phyloP scores from a whole-genome alignment of 2,888 invertebrate species.

The Apantesis nais region DNA sequence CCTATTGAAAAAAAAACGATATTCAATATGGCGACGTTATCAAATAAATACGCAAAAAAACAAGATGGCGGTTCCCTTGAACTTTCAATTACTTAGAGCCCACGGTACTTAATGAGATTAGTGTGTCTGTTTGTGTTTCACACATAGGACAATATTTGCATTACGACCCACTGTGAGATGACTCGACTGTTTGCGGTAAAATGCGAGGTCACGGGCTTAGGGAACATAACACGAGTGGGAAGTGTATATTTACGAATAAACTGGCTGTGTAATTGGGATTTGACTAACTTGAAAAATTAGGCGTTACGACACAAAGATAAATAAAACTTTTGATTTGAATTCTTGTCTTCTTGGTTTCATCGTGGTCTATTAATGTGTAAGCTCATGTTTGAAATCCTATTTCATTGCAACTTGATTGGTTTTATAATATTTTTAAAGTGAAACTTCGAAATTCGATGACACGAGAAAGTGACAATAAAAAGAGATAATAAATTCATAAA shows the following conservation, averaged over 20 bases:
- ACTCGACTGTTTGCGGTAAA: constrained; percentile 14
- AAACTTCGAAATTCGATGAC: too few species aligned
- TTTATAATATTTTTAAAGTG: too few species aligned
- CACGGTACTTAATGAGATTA: constrained; percentile 38
- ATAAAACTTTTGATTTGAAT: too few species aligned
- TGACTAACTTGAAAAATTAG: neutral
- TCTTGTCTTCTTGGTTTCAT: too few species aligned
- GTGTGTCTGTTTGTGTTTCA: constrained; percentile 41
- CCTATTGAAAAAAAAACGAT: neutral
- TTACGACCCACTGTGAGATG: constrained; percentile 16
- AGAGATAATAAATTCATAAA: too few species aligned
- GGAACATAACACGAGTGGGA: constrained; percentile 7
- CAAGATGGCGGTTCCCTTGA: constrained; percentile 21
- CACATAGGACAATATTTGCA: constrained; percentile 36
- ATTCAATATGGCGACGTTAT: constrained; percentile 11
- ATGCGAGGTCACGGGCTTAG: constrained; percentile 10
- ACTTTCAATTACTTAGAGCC: constrained; percentile 30
- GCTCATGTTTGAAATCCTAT: too few species aligned
- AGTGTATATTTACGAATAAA: neutral
- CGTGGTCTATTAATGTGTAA: too few species aligned
- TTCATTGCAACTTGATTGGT: too few species aligned
- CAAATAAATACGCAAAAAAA: constrained; percentile 13
- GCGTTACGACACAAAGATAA: neutral
- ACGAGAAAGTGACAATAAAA: too few species aligned
- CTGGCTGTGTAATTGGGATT: neutral